Evolutionary conservation across 2,113 vertebrate species (phyloP), one percentile per base, ranked within the genome.

Genomic region (Perca flavescens): DNA sequence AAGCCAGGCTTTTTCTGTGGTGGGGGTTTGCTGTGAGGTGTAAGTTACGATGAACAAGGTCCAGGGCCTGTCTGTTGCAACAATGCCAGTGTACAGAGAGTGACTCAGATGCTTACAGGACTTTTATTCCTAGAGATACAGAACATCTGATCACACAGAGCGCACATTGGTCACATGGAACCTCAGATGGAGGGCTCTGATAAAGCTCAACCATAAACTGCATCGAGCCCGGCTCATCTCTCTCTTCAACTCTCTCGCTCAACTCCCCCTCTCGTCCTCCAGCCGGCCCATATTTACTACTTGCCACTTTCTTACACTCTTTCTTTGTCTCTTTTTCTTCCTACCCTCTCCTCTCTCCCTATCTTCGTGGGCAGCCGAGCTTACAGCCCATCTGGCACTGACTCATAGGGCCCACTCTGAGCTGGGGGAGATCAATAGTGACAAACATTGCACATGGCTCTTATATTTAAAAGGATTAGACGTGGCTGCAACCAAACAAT

Each of bases 171-270:
- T 93, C 94, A 92, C 93, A 93, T 94, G 93, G 91, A 90, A 52
- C 75, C 90, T 93, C 91, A 95, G 94, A 95, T 95, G 92, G 92
- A 91, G 86, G 91, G 91, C 90, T 92, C 89, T 90, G 93, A 95
- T 94, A 89, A 90, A 94, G 94, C 94, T 94, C 87, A 89, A 84
- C 94, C 91, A 88, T 91, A 90, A 93, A 93, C 92, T 89, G 81
- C 93, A 94, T 92, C 92, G 91, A 92, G 89, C 83, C 63, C 69
- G 21, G 53, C 83, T 89, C 83, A 40, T 83, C 60, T 76, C 69
- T 79, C 52, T 74, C 54, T 85, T 34, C 43, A 43, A 43, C 40
- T 21, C 67, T 52, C 69, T 86, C 86, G 57, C 82, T 68, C 82
- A 75, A 80, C 85, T 66, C 82, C 66, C 80, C 72, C 76, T 60